phyloP scores from a whole-genome alignment of 2,888 invertebrate species.

The Schizotus pectinicornis region DNA sequence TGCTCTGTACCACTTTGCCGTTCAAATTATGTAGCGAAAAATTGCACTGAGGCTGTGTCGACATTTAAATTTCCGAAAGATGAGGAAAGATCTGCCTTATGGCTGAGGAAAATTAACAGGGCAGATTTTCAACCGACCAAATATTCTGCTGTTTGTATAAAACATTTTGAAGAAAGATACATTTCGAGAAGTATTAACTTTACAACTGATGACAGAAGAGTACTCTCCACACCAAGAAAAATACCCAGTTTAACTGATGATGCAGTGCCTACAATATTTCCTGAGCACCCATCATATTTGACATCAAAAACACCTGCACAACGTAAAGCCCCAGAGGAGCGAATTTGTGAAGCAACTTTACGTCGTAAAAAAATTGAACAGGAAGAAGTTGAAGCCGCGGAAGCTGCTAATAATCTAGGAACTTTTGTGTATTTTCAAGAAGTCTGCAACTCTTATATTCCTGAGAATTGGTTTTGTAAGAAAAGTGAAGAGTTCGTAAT shows the following conservation, averaged over 20 bases:
- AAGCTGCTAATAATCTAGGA: not conserved
- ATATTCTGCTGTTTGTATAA: not conserved
- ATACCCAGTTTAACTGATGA: constrained; percentile 1
- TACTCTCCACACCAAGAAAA: not conserved
- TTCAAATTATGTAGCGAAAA: no score
- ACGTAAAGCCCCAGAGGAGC: not conserved
- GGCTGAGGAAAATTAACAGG: not conserved
- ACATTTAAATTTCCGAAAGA: not conserved
- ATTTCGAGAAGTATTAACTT: not conserved
- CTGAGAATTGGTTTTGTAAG: not conserved
- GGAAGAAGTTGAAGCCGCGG: not conserved
- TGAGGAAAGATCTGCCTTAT: not conserved
- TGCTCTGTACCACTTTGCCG: no score
- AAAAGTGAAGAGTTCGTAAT: not conserved
- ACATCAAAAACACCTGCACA: not conserved
- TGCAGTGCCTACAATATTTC: not conserved
- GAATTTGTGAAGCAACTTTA: not conserved
- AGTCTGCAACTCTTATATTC: not conserved
- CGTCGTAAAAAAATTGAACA: not conserved
- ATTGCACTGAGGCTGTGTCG: not conserved
- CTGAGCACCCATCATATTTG: not conserved
- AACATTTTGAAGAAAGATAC: constrained; percentile 1
- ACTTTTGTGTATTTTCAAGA: not conserved
- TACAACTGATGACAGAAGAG: not conserved
- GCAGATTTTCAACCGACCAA: not conserved